Conservation (phyloP, 35 echinoderm and acorn worm species). For the Ophioderma brevispina region DNA sequence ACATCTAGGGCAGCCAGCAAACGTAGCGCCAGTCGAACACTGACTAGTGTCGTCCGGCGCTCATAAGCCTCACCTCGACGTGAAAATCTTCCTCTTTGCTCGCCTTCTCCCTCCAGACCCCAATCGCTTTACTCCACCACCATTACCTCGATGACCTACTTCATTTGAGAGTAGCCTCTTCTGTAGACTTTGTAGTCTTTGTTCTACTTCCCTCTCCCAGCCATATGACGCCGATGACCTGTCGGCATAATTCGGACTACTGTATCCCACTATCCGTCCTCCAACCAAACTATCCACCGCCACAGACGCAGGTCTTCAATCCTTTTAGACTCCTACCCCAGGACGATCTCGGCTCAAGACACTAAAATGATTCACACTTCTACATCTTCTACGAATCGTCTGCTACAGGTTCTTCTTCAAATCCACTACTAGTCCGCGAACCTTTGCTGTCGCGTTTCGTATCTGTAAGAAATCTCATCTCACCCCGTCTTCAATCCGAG, state of each 20-base stretch:
- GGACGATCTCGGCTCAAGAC: background rate
- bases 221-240: background rate
- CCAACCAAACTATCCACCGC: background rate
- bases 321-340: background rate
- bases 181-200: background rate
- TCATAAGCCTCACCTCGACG: background rate
- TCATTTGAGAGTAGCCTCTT: background rate
- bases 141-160: background rate
- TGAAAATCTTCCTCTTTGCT: background rate
- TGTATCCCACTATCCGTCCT: background rate
- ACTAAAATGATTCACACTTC: background rate
- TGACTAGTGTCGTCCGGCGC: background rate
- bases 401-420: background rate
- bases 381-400: background rate
- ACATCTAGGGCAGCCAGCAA: slow-evolving; percentile 54
- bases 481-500: background rate
- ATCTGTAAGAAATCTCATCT: background rate
- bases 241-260: background rate
- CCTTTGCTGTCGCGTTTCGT: background rate
- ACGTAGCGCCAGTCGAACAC: slow-evolving; percentile 24
- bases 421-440: background rate
- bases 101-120: background rate
- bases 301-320: background rate
- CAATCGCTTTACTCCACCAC: background rate
- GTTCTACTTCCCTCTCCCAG: background rate